Evolutionary conservation across 2,113 vertebrate genomes (phyloP).

Genomic region (Phyllostomus discolor): DNA sequence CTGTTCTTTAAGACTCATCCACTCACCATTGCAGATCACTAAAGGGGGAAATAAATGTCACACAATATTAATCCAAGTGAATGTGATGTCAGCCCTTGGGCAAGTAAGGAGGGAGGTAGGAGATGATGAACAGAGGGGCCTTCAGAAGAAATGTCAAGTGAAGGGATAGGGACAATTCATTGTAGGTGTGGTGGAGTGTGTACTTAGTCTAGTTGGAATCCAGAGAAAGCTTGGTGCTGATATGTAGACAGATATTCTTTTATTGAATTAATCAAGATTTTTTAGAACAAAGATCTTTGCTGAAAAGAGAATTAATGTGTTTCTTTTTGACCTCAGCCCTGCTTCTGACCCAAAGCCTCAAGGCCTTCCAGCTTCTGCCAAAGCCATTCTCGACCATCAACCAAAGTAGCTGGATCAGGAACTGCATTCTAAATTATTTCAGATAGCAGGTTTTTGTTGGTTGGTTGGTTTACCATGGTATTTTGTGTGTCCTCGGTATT

Average conservation of each 20-base stretch:
- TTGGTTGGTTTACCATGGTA: background rate
- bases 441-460: background rate
- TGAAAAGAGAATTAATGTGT: background rate
- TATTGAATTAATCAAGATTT: background rate
- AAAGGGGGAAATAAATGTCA: background rate
- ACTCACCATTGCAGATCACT: background rate
- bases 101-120: background rate
- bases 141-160: background rate
- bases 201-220: background rate
- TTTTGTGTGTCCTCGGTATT: background rate
- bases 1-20: background rate
- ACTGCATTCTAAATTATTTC: background rate
- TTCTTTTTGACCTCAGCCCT: background rate
- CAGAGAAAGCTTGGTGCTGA: background rate
- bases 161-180: background rate
- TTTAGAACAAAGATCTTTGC: background rate
- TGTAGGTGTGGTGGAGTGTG: background rate
- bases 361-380: background rate
- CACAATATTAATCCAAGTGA: background rate
- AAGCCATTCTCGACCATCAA: background rate
- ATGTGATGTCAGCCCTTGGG: background rate
- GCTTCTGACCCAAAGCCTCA: background rate
- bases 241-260: background rate
- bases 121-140: background rate
- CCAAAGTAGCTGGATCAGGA: background rate